Percentiles rank a stretch among this genome's conserved stretches.
These are phyloP conservation scores for Enteromius trimaculatus DNA, from an alignment of 2,797 vertebrate species.

Conservation along the genomic window DNA sequence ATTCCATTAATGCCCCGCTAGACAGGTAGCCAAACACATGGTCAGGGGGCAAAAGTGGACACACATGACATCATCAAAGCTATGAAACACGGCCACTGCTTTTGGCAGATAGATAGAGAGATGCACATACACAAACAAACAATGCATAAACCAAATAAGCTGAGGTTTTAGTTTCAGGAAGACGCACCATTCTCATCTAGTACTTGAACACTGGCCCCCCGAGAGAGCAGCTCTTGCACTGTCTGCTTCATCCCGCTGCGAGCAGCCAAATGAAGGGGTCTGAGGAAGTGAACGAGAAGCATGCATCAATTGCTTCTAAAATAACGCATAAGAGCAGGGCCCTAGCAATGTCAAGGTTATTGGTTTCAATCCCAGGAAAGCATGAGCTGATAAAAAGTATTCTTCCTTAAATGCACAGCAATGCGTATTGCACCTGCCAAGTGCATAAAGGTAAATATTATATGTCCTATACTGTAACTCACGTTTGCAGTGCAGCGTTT, in stretches of 20 bases:
- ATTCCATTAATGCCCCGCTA: conserved; percentile 72
- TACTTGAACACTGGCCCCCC: conserved; percentile 90
- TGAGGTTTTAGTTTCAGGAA: not conserved
- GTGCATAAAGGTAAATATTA: not conserved
- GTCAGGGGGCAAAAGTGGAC: conserved; percentile 29
- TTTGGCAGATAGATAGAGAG: conserved; percentile 2
- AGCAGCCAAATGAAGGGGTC: conserved; percentile 93
- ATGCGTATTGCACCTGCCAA: not conserved
- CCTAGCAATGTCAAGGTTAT: not conserved
- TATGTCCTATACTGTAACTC: conserved; percentile 68
- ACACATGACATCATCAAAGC: conserved; percentile 23
- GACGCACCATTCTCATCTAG: conserved; percentile 92
- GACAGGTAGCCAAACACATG: conserved; percentile 43
- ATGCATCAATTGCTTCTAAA: not conserved
- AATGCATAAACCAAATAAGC: conserved; percentile 28
- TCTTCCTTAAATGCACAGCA: not conserved
- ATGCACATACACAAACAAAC: conserved; percentile 9
- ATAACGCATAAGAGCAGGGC: not conserved
- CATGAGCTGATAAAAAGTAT: not conserved
- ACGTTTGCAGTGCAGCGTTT: conserved; percentile 94
- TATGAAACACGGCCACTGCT: conserved; percentile 36
- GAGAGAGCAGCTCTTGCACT: conserved; percentile 89
- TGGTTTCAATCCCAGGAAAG: not conserved
- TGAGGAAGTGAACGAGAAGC: conserved; percentile 61
- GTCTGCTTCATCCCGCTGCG: conserved; percentile 91